phyloP scores from a whole-genome alignment of 2,888 invertebrate genomes.

The Amorpha juglandis region DNA sequence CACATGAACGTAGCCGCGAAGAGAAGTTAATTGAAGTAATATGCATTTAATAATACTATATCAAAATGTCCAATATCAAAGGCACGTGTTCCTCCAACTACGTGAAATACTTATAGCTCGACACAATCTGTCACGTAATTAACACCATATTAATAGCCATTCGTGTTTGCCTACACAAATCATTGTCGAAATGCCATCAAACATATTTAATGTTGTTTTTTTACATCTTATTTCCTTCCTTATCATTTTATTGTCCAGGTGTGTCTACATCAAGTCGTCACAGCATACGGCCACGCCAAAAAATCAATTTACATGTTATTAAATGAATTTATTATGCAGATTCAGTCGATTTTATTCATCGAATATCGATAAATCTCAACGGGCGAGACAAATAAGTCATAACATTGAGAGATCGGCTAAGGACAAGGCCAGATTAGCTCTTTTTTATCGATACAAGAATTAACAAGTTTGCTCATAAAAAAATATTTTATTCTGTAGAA shows the following conservation, averaged over 20 bases:
- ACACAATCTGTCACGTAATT: slow-evolving; percentile 36
- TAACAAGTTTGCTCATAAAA: slow-evolving; percentile 48
- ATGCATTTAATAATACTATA: no score
- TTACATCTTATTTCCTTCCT: slow-evolving; percentile 65
- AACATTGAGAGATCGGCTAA: slow-evolving; percentile 72
- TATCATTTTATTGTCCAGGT: slow-evolving; percentile 57
- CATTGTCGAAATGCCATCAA: slow-evolving; percentile 58
- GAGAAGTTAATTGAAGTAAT: no score
- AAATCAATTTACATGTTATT: slow-evolving; percentile 74
- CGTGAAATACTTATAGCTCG: background rate
- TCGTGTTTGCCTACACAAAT: slow-evolving; percentile 48
- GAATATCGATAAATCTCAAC: slow-evolving; percentile 72
- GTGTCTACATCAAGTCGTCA: slow-evolving; percentile 56
- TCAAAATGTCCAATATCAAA: background rate
- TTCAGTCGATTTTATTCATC: slow-evolving; percentile 67
- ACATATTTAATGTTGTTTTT: slow-evolving; percentile 51
- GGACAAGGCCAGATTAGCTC: slow-evolving; percentile 59
- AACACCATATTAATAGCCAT: slow-evolving; percentile 39
- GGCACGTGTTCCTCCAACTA: slow-evolving; percentile 4
- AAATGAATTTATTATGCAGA: slow-evolving; percentile 76
- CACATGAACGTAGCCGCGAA: no score
- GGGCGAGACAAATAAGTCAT: slow-evolving; percentile 81
- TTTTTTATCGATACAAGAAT: slow-evolving; percentile 64
- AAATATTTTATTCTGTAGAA: slow-evolving; percentile 36
- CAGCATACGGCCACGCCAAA: slow-evolving; percentile 53